A percentile compares a stretch with the other conserved stretches of the same genome.
Conservation (phyloP, 2,113 vertebrate species). For the Muntiacus reevesi region DNA sequence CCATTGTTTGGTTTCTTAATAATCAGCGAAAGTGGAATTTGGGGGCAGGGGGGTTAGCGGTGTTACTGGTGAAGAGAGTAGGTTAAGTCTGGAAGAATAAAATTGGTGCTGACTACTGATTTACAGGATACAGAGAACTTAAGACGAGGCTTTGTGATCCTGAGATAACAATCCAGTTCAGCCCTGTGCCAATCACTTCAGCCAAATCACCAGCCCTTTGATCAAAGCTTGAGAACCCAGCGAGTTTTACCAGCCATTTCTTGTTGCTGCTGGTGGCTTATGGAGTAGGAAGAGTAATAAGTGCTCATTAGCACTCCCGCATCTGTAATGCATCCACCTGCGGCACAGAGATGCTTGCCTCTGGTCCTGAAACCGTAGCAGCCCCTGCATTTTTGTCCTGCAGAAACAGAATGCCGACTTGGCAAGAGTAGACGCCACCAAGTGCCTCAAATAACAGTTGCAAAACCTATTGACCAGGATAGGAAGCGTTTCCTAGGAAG, state of each 20-base stretch:
- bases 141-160: not conserved
- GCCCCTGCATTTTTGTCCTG: not conserved
- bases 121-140: not conserved
- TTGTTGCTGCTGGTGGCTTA: not conserved
- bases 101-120: not conserved
- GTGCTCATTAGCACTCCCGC: slow-evolving; percentile 10
- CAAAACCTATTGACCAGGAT: not conserved
- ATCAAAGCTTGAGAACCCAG: not conserved
- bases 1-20: not conserved
- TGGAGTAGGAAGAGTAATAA: slow-evolving; percentile 32
- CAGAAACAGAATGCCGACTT: not conserved
- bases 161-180: not conserved
- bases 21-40: not conserved
- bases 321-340: not conserved
- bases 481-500: not conserved
- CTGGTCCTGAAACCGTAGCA: not conserved
- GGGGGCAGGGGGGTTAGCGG: not conserved
- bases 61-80: not conserved
- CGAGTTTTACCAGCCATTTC: not conserved
- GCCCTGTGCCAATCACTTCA: not conserved
- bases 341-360: not conserved
- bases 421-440: not conserved
- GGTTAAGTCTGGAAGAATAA: not conserved
- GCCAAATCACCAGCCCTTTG: slow-evolving; percentile 6
- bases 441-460: not conserved